Conservation (phyloP, 2,888 invertebrate species). For the Pseudococcus viburni region DNA sequence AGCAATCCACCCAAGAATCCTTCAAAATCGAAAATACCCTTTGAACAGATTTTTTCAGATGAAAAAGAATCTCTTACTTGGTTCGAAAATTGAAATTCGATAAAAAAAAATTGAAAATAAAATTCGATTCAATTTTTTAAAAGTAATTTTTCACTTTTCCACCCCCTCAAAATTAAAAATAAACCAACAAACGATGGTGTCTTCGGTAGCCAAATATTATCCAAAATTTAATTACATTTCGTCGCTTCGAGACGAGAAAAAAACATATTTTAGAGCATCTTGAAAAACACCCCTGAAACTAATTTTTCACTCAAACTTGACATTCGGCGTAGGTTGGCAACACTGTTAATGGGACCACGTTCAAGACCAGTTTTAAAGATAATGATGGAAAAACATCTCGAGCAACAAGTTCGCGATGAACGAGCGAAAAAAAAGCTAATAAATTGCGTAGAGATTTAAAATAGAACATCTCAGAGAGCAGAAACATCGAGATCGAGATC, state of each 20-base stretch:
- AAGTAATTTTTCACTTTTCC: no score
- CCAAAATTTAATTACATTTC: no score
- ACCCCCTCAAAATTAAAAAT: no score
- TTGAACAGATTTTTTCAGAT: no score
- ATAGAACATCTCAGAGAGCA: neutral
- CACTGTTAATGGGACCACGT: slow-evolving; percentile 5
- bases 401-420: neutral
- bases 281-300: neutral
- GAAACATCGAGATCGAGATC: slow-evolving; percentile 29
- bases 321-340: neutral
- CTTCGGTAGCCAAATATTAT: no score
- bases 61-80: no score
- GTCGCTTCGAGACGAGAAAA: neutral
- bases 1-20: no score
- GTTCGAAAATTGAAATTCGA: no score
- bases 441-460: neutral
- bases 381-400: neutral
- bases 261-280: neutral
- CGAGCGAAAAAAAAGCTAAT: slow-evolving; percentile 26
- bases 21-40: no score
- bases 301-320: neutral
- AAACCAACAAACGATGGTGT: no score
- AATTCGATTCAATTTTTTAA: no score
- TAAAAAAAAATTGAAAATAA: no score
- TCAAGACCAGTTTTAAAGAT: neutral